Conservation (phyloP, 2,888 invertebrate species). For the Cancer borealis region DNA sequence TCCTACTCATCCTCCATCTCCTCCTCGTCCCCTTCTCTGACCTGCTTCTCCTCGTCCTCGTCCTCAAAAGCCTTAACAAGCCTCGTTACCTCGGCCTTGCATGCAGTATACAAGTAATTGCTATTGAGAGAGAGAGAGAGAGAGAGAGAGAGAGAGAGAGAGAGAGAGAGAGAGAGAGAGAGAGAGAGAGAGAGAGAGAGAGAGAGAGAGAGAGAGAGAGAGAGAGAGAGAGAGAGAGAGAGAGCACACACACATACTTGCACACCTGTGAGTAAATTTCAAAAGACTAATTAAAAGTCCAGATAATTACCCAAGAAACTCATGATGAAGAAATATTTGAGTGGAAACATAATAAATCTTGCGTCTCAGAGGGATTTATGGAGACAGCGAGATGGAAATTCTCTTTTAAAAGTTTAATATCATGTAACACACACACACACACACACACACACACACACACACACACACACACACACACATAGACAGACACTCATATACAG, state of each 20-base stretch:
- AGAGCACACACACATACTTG: not conserved
- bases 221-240: not conserved
- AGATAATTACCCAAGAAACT: not conserved
- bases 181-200: constrained; percentile 11
- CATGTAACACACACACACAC: not conserved
- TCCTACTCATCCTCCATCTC: not conserved
- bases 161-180: constrained; percentile 11
- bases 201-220: constrained; percentile 11
- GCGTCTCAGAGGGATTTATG: not conserved
- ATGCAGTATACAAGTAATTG: no score
- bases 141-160: not conserved
- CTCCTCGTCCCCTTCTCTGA: not conserved
- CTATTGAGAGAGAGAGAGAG: no score
- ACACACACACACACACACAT: not conserved
- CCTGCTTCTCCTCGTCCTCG: not conserved
- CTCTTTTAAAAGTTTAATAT: not conserved
- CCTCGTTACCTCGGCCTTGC: not conserved
- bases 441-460: not conserved
- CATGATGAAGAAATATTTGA: not conserved
- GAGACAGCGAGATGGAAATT: not conserved
- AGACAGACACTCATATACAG: not conserved
- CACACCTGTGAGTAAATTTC: not conserved
- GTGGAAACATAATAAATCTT: not conserved
- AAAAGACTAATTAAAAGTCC: not conserved
- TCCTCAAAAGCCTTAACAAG: not conserved